A percentile compares a stretch with the other conserved stretches of the same genome.
phyloP scores from a whole-genome alignment of 1,140 invertebrate species.

The Elymnias hypermnestra region DNA sequence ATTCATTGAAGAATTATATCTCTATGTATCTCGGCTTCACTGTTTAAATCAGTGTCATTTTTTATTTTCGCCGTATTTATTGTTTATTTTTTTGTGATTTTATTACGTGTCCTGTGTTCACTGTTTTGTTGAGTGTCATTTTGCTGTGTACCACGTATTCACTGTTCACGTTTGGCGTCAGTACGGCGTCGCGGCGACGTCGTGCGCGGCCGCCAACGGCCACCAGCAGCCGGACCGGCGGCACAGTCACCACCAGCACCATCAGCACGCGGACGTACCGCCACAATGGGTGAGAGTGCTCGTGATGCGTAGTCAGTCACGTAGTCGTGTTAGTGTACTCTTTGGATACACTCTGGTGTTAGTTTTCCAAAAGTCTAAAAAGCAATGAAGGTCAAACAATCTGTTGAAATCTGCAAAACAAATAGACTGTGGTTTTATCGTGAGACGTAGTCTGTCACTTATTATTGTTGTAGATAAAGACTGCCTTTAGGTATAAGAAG shows the following conservation, averaged over 20 bases:
- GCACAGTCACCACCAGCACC: constrained; percentile 52
- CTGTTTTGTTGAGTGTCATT: neutral
- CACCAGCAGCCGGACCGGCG: constrained; percentile 62
- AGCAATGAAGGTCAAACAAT: no score
- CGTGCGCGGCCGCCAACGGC: constrained; percentile 60
- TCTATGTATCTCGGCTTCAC: no score
- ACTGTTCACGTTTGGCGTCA: constrained; percentile 28
- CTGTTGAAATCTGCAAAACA: no score
- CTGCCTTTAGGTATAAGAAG: no score
- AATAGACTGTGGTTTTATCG: no score
- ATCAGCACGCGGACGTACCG: constrained; percentile 64
- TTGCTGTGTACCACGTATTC: neutral
- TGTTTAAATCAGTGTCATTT: no score
- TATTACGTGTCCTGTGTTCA: neutral
- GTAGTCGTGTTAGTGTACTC: constrained; percentile 11
- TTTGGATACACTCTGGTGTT: neutral
- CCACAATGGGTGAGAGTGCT: constrained; percentile 69
- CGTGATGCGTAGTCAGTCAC: no score
- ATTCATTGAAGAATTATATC: no score
- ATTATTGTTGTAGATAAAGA: no score
- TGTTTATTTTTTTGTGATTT: neutral
- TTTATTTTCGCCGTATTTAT: no score
- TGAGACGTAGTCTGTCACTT: no score
- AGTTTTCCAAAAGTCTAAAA: no score
- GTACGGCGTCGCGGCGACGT: constrained; percentile 70